Evolutionary conservation across 2,888 invertebrate species (phyloP), one percentile per base, ranked within the genome.

Genomic region (Hypercompe scribonia): DNA sequence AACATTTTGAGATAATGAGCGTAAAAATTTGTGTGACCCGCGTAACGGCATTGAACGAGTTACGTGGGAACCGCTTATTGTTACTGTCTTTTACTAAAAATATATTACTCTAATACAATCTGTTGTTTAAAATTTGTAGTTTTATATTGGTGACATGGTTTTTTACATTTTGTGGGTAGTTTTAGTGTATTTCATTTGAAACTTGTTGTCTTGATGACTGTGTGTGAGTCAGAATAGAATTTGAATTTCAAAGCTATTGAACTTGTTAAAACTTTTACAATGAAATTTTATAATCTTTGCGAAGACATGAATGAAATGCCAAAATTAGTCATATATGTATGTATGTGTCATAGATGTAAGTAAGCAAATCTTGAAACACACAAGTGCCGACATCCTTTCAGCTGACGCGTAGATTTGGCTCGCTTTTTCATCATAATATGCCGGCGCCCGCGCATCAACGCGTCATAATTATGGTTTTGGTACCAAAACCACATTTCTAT

Each of bases 21-120:
- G 68, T 76, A 77, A 74, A 77, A 69, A 72, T 69, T 77, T 69
- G 71, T 72, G 74, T 71, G 76, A 76, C 76, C 76, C 77, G 77
- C 76, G 79, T 72, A 81, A 81, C 54, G 81, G 78, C 86, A 86
- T 80, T 86, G 85, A 84, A 78, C 84, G 77, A 82, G 75, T 78
- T 83, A 69, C 81, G 85, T 85, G 86, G 78, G 85, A 86, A 83
- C 78, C 70, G 75, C 58, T 68, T 18, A 67, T 68, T 76, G 39
- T 69, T 63, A 63, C 24, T 28, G 61, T 70, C 36, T 66, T 70
- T 64, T 36, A 61, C 46, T 72, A 72, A 71, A 61, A 65, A 34
- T 24, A 66, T 54, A 69, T 7, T 65, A 46, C 70, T 66, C 63
- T 39, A 70, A 63, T 70, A 73, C 31, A 50, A 31, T 67, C 67